Conservation (phyloP, 2,888 invertebrate genomes). For the Hirtodrosophila alboralis region DNA sequence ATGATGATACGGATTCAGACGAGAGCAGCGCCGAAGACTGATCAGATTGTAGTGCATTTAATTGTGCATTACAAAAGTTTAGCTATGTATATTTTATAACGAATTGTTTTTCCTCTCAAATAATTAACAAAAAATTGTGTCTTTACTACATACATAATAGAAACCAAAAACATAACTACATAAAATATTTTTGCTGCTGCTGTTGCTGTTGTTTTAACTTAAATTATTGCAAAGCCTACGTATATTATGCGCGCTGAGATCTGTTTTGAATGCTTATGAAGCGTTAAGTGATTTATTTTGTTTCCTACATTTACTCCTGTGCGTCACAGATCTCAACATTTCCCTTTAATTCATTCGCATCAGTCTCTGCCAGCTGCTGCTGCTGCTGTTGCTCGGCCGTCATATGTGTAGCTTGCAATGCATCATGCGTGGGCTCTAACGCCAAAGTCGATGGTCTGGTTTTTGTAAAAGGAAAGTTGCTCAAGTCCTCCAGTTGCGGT, state of each 20-base stretch:
- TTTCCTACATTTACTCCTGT: conserved; percentile 16
- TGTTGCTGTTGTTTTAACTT: conserved; percentile 6
- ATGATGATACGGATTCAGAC: conserved; percentile 45
- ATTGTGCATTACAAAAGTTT: conserved; percentile 69
- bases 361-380: conserved; percentile 3
- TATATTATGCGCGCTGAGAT: conserved; percentile 43
- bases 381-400: conserved; percentile 19
- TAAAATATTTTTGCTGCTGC: conserved; percentile 25
- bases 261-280: conserved; percentile 32
- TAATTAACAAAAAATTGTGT: conserved; percentile 57
- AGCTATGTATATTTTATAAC: conserved; percentile 69
- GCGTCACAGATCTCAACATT: conserved; percentile 48
- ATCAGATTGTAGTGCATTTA: conserved; percentile 32
- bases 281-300: conserved; percentile 14
- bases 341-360: conserved; percentile 43
- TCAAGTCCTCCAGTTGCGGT: conserved; percentile 87
- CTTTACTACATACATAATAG: conserved; percentile 44
- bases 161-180: conserved; percentile 26
- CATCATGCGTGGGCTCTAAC: conserved; percentile 65
- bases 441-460: conserved; percentile 83
- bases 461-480: conserved; percentile 84
- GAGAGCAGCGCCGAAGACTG: conserved; percentile 55
- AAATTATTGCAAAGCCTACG: conserved; percentile 58
- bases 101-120: conserved; percentile 35
- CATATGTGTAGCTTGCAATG: conserved; percentile 8